Evolutionary conservation across 1,140 invertebrate genomes (phyloP), one percentile per base, ranked within the genome.

Genomic region (Diorhabda carinulata): DNA sequence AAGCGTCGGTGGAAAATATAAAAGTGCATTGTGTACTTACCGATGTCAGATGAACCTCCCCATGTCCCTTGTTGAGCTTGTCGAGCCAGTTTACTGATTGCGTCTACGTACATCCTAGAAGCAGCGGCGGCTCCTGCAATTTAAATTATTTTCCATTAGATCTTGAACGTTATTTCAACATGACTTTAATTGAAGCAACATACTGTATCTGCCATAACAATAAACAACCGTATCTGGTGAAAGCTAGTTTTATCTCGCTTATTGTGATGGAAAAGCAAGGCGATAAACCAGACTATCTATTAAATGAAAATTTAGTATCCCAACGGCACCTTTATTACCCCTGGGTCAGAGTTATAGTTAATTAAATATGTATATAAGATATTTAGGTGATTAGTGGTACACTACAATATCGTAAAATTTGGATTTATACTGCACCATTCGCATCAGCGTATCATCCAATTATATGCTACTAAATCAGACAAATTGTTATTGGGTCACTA

Each of bases 11-110:
- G 5, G 40, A 44, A 67, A 62, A 67, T n/a, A 62, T 42, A 8
- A 64, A 68, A 68, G 10, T 59, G 44, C 65, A 67, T 44, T 44
- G 63, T 67, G 45, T 60, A 78, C 87, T 91, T 86, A 94, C 93
- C 93, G 74, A 96, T 93, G 88, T 96, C 93, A 73, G 91, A 88
- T 73, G 92, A 94, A 81, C 92, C 92, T 76, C 92, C 92, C 90
- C 91, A 92, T 68, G 91, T 92, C 57, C 90, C 91, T 79, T 95
- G 91, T 82, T 95, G 92, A 66, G 93, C 92, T 79, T 95, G 92
- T 73, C 90, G 85, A 44, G 92, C 92, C 75, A 96, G 84, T 81
- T 93, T 92, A 67, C 90, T 91, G 79, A 96, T 88, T 73, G 92
- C 91, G 78, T 96, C 93, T 74, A 94, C 91, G 82, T 95, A 96